A percentile compares a stretch with the other conserved stretches of the same genome.
These are phyloP conservation scores for Triops cancriformis DNA, from an alignment of 1,140 invertebrate species.

Conservation along the genomic window DNA sequence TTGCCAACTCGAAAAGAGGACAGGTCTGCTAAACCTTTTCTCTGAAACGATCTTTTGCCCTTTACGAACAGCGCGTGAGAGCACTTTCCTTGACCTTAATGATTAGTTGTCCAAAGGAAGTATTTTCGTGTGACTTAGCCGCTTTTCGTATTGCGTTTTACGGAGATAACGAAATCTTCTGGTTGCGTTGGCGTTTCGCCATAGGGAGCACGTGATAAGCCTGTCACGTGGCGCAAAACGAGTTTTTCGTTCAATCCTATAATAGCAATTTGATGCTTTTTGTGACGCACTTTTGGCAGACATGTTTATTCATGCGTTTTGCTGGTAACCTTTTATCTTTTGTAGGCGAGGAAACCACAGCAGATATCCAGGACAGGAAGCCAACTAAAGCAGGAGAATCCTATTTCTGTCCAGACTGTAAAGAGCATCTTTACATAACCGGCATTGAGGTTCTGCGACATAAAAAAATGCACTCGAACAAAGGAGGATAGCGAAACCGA, in stretches of 20 bases:
- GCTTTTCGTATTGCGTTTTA: background rate
- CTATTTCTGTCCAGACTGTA: conserved; percentile 57
- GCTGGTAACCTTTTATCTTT: conserved; percentile 23
- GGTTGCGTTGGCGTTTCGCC: background rate
- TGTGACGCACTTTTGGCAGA: background rate
- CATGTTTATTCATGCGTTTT: conserved; percentile 11
- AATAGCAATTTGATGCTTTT: background rate
- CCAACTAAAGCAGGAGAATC: conserved; percentile 47
- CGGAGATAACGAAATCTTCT: background rate
- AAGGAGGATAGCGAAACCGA: conserved; percentile 36
- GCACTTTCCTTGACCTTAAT: conserved; percentile 9
- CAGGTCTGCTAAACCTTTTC: conserved; percentile 2
- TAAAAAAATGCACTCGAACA: conserved; percentile 38
- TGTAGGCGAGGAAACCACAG: background rate
- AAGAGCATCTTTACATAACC: conserved; percentile 57
- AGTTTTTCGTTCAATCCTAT: background rate
- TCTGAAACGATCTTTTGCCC: background rate
- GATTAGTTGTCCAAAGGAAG: background rate
- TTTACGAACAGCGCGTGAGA: too few species aligned
- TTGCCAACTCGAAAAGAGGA: conserved; percentile 34
- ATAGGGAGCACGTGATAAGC: background rate
- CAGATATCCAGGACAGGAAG: background rate
- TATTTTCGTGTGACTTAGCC: background rate
- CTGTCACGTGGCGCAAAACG: background rate
- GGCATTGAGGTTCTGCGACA: conserved; percentile 46